Evolutionary conservation across 2,888 invertebrate genomes (phyloP), one percentile per base, ranked within the genome.

Genomic region (Flabesymbios commensalis): DNA sequence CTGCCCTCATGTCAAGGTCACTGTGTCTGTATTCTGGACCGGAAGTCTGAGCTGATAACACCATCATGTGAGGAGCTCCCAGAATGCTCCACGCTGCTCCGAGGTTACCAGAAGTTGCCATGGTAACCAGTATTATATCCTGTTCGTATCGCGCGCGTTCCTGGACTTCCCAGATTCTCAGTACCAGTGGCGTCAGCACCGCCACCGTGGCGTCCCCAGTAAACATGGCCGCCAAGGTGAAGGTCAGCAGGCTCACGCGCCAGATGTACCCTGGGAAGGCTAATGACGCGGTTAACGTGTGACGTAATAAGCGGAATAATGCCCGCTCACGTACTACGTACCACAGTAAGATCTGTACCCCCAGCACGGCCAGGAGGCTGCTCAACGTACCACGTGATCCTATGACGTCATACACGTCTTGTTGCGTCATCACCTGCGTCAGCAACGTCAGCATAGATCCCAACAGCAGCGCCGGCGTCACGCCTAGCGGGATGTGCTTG

Each of bases 61-160:
- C 51, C 1, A 67, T 69, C 60, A 69, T 69, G 48, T 65, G 67
- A 3, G 68, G 67, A 49, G 69, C 70, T 19, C 72, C 69, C 36
- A 72, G 69, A 24, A 70, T 57, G 3, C 66, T 65, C 2, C 61
- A 42, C 5, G 59, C 61, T 51, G 68, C 70, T 3, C 72, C 72
- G 17, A 72, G 63, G 45, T 68, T 72, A 3, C 71, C 60, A 1
- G 68, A 68, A 14, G 72, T 72, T 3, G 67, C 63, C 1, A 72
- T 61, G 14, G 58, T 65, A 2, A 72, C 56, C 2, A 72, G 36
- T 29, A 72, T 47, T 0, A 66, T 68, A 42, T 72, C 61, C 3
- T 72, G 52, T 47, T 72, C 72, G 2, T 29, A 32, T 17, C 26
- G 17, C 4, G 61, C 57, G 29, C 70, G 62, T n/a, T 72, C 68